phyloP scores from a whole-genome alignment of 2,113 vertebrate genomes.

The Muscicapa adusta region DNA sequence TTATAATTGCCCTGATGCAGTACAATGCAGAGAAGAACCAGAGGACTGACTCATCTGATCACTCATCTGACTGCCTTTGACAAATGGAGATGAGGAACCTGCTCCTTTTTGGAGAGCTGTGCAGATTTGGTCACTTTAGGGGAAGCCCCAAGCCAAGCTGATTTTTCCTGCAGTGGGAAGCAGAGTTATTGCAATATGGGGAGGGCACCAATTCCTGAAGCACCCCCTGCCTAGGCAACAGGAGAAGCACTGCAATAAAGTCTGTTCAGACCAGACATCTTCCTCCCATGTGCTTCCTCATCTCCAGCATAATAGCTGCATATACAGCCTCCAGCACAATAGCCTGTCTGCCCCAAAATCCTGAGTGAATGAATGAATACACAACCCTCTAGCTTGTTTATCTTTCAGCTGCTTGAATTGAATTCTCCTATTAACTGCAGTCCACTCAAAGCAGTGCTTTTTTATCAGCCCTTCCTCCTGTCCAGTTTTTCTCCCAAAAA shows the following conservation, averaged over 20 bases:
- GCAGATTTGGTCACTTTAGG: background rate
- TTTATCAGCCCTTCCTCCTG: background rate
- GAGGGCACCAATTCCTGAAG: background rate
- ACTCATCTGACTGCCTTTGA: background rate
- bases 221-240: background rate
- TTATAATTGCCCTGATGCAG: background rate
- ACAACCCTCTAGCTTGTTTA: background rate
- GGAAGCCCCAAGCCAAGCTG: background rate
- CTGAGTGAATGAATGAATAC: rapidly evolving
- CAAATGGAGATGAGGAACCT: background rate
- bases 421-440: background rate
- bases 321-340: background rate
- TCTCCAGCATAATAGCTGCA: background rate
- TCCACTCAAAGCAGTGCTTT: background rate
- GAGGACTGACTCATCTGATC: background rate
- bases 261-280: background rate
- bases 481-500: background rate
- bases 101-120: background rate
- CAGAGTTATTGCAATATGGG: background rate
- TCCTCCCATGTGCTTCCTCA: background rate
- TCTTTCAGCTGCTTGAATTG: background rate
- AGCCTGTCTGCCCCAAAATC: background rate
- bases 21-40: background rate
- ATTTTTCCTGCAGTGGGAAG: background rate
- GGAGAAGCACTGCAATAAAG: background rate